Conservation (phyloP, 1,140 invertebrate species). For the Batillaria attramentaria region DNA sequence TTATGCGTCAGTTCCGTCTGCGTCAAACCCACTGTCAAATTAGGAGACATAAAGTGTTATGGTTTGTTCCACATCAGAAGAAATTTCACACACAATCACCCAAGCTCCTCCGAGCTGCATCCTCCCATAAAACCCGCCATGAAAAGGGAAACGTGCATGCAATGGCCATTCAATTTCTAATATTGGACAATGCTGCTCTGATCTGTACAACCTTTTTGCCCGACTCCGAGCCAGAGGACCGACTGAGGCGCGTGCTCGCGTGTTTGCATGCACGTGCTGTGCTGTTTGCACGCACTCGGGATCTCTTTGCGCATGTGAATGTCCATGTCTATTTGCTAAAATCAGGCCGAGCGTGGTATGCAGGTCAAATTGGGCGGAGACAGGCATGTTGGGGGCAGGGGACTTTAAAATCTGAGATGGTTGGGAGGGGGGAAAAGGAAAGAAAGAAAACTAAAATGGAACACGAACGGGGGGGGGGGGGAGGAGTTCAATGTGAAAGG, state of each 20-base stretch:
- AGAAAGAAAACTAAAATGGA: background rate
- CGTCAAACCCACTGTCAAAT: too few relatives aligned
- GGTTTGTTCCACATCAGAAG: too few relatives aligned
- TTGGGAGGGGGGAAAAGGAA: too few relatives aligned
- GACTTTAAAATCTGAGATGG: background rate
- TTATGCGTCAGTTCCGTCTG: too few relatives aligned
- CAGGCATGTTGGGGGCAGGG: background rate
- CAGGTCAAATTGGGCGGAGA: background rate
- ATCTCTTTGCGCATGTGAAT: conserved; percentile 9
- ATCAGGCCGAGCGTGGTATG: background rate
- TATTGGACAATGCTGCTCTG: background rate
- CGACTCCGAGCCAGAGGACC: background rate
- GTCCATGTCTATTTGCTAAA: conserved; percentile 11
- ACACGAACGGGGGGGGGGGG: background rate
- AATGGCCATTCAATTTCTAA: conserved; percentile 1
- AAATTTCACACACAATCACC: too few relatives aligned
- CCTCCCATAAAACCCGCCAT: too few relatives aligned
- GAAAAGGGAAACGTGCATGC: too few relatives aligned
- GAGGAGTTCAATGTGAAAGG: background rate
- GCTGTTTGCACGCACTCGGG: background rate
- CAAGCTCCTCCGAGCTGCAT: too few relatives aligned
- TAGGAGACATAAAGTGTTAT: too few relatives aligned
- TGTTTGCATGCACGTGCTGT: conserved; percentile 7
- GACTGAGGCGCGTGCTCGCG: background rate
- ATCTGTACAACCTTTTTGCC: background rate